Evolutionary conservation across 2,113 vertebrate species (phyloP).

Genomic region (Caretta caretta): DNA sequence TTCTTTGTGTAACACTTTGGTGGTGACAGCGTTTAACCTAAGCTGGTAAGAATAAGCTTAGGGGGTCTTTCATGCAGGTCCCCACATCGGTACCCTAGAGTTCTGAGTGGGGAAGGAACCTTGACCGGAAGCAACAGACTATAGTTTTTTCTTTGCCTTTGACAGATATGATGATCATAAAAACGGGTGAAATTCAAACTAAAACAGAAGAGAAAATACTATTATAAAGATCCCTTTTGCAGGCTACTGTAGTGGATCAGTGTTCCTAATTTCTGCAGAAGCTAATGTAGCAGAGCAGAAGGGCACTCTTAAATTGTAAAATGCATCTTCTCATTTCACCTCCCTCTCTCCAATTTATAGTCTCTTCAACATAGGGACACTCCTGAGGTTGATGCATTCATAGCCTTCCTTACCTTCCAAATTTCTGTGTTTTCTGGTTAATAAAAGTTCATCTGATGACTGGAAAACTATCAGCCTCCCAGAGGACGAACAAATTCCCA

Average conservation of each 20-base stretch:
- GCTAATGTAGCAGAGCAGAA: neutral
- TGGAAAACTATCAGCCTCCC: neutral
- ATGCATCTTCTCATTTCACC: neutral
- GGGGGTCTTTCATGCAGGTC: no score
- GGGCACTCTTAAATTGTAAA: neutral
- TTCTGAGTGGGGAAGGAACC: no score
- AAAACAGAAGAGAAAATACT: neutral
- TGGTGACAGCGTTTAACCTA: no score
- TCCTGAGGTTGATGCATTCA: neutral
- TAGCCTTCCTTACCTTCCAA: neutral
- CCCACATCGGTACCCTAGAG: no score
- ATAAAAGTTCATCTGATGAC: no score
- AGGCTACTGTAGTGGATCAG: neutral
- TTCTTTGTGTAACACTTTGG: no score
- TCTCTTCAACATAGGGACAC: neutral
- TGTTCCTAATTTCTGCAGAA: neutral
- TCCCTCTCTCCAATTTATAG: neutral
- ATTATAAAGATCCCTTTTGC: neutral
- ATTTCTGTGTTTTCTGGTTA: neutral
- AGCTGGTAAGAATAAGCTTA: no score
- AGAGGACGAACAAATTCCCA: neutral
- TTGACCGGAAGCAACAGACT: neutral
- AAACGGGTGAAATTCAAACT: neutral
- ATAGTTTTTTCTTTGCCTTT: neutral
- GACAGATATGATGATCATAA: neutral